Evolutionary conservation across 92 coral and sea anemone species (phyloP), one percentile per base, ranked within the genome.

Genomic region (Muricea muricata): DNA sequence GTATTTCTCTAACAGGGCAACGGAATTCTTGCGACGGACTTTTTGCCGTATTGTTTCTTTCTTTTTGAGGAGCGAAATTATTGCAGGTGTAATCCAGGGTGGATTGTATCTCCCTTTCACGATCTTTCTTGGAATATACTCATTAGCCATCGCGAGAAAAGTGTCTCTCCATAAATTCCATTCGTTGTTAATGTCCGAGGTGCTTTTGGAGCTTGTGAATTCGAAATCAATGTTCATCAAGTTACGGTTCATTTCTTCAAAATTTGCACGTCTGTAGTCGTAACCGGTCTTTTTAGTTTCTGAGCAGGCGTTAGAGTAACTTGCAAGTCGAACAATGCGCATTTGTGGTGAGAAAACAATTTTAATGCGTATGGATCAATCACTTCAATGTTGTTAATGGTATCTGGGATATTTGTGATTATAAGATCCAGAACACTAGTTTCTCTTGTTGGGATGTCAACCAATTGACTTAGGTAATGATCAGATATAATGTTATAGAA

Each of bases 401-500:
- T 87, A 65, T 88, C 91, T 47, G 91, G 88, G 14, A 40, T 78
- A 41, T 88, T 88, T 61, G 91, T 83, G 48, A 88, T 61, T 54
- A 87, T 65, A 6, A 88, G 66, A 29, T 84, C 88, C 18, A 84
- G 87, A 50, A 84, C 84, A 40, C 78, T 84, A 13, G 89, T 84
- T 7, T 68, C 61, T 78, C 92, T 85, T 45, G 89, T 89, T 20
- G 89, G 79, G 34, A 65, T 24, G 65, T 67, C 75, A 34, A 73
- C 66, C 73, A 84, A 75, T 33, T 85, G 89, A 24, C 86, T 69
- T 70, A 85, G 48, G 30, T 84, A 89, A 18, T 75, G 47, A 72
- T 78, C 89, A 31, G 50, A 79, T 60, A 89, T 57, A 6, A 79
- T 84, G 42, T 89, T 89, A 76, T 87, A 88, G 87, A 88, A 88